A percentile compares a stretch with the other conserved stretches of the same genome.
Evolutionary conservation across 2,888 invertebrate genomes (phyloP).

Genomic region (Nezara viridula): DNA sequence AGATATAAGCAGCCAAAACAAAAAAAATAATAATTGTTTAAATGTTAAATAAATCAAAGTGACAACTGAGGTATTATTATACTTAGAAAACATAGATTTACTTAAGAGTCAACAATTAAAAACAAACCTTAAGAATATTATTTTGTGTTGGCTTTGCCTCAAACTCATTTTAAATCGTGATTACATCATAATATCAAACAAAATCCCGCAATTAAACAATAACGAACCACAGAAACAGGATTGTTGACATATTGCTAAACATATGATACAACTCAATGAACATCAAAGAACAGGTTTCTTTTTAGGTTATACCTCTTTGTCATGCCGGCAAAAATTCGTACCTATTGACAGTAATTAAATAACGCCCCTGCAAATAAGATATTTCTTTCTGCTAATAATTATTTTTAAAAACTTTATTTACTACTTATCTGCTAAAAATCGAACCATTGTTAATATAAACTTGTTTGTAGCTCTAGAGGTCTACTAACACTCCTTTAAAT

Average conservation of each 20-base stretch:
- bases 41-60: not conserved
- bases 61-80: not conserved
- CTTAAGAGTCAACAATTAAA: not conserved
- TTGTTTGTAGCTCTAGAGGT: too few species aligned
- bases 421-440: too few species aligned
- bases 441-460: too few species aligned
- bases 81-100: not conserved
- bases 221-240: constrained; percentile 15
- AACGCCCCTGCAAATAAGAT: not conserved
- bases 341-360: not conserved
- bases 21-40: not conserved
- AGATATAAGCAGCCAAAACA: not conserved
- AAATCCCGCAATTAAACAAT: not conserved
- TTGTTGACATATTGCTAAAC: constrained; percentile 41
- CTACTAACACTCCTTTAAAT: too few species aligned
- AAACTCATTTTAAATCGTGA: constrained; percentile 31
- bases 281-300: not conserved
- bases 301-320: not conserved
- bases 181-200: constrained; percentile 20
- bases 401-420: too few species aligned
- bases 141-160: not conserved
- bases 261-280: constrained; percentile 17
- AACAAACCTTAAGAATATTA: constrained; percentile 21
- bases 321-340: not conserved
- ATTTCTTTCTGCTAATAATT: not conserved